phyloP scores from a whole-genome alignment of 2,888 invertebrate genomes.

The Dorcus hopei region DNA sequence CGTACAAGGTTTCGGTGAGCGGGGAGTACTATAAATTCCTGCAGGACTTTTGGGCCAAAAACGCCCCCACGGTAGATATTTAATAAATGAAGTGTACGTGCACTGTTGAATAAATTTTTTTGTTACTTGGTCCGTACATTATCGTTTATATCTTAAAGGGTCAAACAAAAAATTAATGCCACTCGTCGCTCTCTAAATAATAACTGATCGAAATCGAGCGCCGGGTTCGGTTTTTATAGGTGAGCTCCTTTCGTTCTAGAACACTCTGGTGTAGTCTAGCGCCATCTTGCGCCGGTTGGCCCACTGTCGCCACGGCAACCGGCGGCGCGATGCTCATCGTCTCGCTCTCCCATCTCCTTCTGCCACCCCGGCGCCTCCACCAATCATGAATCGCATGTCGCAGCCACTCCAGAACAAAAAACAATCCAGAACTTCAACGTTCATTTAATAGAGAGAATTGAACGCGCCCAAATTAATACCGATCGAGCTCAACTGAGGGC shows the following conservation, averaged over 20 bases:
- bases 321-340: conserved; percentile 26
- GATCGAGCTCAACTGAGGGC: background rate
- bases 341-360: conserved; percentile 5
- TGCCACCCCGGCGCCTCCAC: background rate
- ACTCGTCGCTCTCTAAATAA: too few relatives aligned
- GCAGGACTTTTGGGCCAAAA: conserved; percentile 93
- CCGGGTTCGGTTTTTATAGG: too few relatives aligned
- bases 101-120: background rate
- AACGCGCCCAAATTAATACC: background rate
- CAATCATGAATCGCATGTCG: background rate
- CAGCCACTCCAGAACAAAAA: background rate
- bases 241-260: too few relatives aligned
- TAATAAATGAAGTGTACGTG: background rate
- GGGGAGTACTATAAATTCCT: conserved; percentile 91
- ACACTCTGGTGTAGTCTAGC: too few relatives aligned
- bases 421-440: background rate
- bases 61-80: conserved; percentile 91
- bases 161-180: too few relatives aligned
- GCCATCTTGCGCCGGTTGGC: conserved; percentile 13
- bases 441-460: background rate
- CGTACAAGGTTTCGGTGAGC: conserved; percentile 95
- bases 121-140: background rate
- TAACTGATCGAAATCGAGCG: too few relatives aligned
- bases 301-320: conserved; percentile 20
- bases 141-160: too few relatives aligned